These are phyloP conservation scores for Pectinophora gossypiella DNA, from an alignment of 1,140 invertebrate species.

Conservation along the genomic window DNA sequence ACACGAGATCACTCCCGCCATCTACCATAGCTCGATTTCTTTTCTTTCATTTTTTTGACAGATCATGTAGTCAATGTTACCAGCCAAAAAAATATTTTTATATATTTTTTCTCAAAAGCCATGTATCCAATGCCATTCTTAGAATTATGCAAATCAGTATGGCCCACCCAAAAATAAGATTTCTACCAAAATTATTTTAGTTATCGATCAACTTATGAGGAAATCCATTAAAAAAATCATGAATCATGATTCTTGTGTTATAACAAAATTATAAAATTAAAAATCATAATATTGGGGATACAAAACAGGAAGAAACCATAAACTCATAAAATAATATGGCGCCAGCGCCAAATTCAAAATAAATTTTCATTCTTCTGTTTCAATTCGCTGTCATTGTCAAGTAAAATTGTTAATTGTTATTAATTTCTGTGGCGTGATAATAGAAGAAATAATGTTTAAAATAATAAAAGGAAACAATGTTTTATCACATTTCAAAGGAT, in stretches of 20 bases:
- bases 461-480: not conserved
- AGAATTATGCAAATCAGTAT: too few relatives aligned
- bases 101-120: not conserved
- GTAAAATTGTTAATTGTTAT: too few relatives aligned
- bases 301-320: too few relatives aligned
- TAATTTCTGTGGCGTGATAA: too few relatives aligned
- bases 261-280: too few relatives aligned
- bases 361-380: slow-evolving; percentile 15
- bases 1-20: slow-evolving; percentile 73
- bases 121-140: not conserved
- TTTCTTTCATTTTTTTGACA: not conserved
- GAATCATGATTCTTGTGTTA: too few relatives aligned
- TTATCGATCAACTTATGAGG: too few relatives aligned
- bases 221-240: too few relatives aligned
- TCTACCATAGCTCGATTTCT: slow-evolving; percentile 37
- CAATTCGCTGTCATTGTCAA: slow-evolving; percentile 5
- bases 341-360: slow-evolving; percentile 18
- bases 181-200: too few relatives aligned
- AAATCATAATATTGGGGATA: too few relatives aligned
- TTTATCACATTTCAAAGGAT: not conserved
- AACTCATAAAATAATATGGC: slow-evolving; percentile 5
- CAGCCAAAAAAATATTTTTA: not conserved
- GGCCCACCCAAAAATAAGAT: too few relatives aligned
- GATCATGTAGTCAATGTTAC: not conserved
- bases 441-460: not conserved